Evolutionary conservation across 35 echinoderm and acorn worm species (phyloP).

Genomic region (Ptychodera flava): DNA sequence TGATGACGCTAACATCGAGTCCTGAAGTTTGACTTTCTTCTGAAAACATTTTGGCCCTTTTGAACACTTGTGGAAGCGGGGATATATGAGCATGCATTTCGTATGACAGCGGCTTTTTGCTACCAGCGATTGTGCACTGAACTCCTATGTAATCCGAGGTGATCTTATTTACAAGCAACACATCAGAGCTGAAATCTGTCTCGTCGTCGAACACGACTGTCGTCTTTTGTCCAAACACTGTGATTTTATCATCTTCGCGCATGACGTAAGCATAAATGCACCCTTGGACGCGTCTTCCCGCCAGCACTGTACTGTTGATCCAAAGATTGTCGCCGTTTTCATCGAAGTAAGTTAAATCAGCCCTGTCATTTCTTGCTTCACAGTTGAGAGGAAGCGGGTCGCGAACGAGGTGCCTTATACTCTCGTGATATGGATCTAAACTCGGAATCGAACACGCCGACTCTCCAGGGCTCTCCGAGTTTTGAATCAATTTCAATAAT

Average conservation of each 20-base stretch:
- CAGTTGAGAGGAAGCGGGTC: neutral
- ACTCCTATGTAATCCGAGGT: neutral
- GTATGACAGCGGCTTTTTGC: neutral
- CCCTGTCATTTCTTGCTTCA: neutral
- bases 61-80: conserved; percentile 2
- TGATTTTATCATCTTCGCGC: neutral
- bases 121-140: neutral
- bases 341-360: neutral
- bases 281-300: neutral
- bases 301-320: neutral
- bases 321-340: neutral
- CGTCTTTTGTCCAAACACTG: neutral
- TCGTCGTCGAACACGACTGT: neutral
- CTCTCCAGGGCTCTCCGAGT: neutral
- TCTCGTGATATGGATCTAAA: neutral
- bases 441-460: neutral
- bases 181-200: neutral
- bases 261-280: neutral
- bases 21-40: neutral
- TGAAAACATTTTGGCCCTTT: neutral
- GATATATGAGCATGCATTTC: conserved; percentile 26
- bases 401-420: neutral
- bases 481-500: neutral
- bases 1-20: neutral
- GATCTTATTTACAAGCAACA: neutral